These are phyloP conservation scores for Tigriopus japonicus DNA, from an alignment of 1,140 invertebrate genomes.

Conservation along the genomic window DNA sequence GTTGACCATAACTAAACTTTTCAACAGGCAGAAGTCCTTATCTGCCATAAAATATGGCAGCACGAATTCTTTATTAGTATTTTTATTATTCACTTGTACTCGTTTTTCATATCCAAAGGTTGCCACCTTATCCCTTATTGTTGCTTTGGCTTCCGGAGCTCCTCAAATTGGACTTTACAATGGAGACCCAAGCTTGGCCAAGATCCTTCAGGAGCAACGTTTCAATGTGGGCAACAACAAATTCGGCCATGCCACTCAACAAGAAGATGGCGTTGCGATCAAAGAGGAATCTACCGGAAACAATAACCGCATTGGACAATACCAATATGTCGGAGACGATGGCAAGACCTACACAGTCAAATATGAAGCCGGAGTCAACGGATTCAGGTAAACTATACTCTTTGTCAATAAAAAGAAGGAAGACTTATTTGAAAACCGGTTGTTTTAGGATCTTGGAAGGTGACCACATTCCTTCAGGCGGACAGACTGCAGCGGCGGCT, in stretches of 20 bases:
- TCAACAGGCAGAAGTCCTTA: no score
- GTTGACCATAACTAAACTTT: no score
- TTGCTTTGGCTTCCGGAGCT: no score
- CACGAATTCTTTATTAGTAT: no score
- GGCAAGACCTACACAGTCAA: slow-evolving; percentile 12
- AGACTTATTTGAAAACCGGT: not conserved
- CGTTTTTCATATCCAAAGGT: no score
- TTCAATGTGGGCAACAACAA: slow-evolving; percentile 10
- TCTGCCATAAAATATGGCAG: no score
- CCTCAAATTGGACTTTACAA: no score
- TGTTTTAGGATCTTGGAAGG: slow-evolving; percentile 3
- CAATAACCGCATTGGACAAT: slow-evolving; percentile 10
- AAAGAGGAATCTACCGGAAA: slow-evolving; percentile 8
- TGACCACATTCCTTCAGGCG: slow-evolving; percentile 12
- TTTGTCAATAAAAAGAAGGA: not conserved
- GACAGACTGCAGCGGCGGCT: slow-evolving; percentile 8
- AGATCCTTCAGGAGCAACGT: slow-evolving; percentile 12
- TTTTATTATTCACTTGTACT: no score
- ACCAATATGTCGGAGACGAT: slow-evolving; percentile 13
- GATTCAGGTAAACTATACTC: slow-evolving; percentile 1
- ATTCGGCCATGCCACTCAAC: slow-evolving; percentile 9
- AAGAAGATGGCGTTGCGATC: slow-evolving; percentile 11
- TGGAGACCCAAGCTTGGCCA: slow-evolving; percentile 9
- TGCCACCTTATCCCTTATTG: no score
- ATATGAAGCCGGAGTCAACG: slow-evolving; percentile 12